Conservation (phyloP, 1,140 invertebrate species). For the Sarcophaga bullata region DNA sequence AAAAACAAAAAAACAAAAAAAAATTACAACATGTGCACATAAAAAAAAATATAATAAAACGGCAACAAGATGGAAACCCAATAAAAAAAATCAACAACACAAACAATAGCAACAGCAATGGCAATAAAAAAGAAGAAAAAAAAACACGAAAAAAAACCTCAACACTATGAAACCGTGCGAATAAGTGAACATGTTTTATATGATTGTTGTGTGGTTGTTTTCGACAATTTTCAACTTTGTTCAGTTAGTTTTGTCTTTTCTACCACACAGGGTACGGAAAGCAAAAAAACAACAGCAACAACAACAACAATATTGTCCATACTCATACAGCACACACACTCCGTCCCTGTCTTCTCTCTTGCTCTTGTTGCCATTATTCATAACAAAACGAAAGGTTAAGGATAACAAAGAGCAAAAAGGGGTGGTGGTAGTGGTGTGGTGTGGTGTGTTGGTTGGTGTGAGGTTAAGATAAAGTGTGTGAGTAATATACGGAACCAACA, state of each 20-base stretch:
- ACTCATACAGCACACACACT: too few species aligned
- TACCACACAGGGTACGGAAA: neutral
- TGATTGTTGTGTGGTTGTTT: neutral
- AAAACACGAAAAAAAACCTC: neutral
- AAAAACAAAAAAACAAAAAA: neutral
- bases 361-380: too few species aligned
- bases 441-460: too few species aligned
- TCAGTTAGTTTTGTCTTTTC: slow-evolving; percentile 16
- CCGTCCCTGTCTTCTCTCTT: too few species aligned
- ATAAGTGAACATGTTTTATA: slow-evolving; percentile 28
- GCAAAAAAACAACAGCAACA: neutral
- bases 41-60: neutral
- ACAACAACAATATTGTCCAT: neutral
- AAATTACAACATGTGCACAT: neutral
- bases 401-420: too few species aligned
- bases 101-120: neutral
- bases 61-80: too few species aligned
- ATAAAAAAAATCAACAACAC: too few species aligned
- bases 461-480: too few species aligned
- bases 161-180: slow-evolving; percentile 36
- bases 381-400: too few species aligned
- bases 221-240: neutral
- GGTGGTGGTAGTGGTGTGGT: too few species aligned
- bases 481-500: neutral
- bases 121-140: slow-evolving; percentile 1